Evolutionary conservation across 2,797 vertebrate species (phyloP).

Genomic region (Galagoides demidoff): DNA sequence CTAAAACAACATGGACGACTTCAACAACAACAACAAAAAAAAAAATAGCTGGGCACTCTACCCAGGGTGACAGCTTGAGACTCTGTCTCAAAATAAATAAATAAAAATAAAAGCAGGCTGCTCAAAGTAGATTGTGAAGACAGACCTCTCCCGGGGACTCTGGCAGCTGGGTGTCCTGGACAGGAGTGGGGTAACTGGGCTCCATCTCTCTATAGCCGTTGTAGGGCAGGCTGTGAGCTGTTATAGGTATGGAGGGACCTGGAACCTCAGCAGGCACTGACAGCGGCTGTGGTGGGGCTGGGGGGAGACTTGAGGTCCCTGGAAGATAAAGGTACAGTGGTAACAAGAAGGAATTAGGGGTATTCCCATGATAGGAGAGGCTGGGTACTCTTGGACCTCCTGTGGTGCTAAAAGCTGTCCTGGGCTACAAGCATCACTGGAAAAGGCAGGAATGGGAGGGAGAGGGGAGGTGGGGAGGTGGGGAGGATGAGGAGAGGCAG

Average conservation of each 20-base stretch:
- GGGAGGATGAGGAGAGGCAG: neutral
- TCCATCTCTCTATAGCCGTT: conserved; percentile 14
- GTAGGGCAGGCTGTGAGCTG: neutral
- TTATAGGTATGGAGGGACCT: neutral
- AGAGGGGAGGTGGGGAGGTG: neutral
- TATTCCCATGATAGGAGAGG: neutral
- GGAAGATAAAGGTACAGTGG: conserved; percentile 19
- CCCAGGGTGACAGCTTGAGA: too few relatives aligned
- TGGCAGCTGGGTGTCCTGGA: conserved; percentile 69
- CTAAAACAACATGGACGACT: too few relatives aligned
- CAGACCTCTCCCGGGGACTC: conserved; percentile 47
- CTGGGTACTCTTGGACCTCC: neutral
- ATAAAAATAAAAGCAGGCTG: neutral
- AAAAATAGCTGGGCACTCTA: too few relatives aligned
- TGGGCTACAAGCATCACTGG: neutral
- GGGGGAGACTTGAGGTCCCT: neutral
- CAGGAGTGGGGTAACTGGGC: conserved; percentile 3
- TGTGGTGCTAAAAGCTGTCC: neutral
- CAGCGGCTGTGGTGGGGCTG: neutral
- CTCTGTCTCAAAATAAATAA: too few relatives aligned
- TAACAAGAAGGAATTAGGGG: neutral
- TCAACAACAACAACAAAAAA: too few relatives aligned
- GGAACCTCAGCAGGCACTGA: neutral
- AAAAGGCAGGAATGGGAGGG: neutral
- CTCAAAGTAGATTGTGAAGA: neutral